Conservation (phyloP, 2,888 invertebrate genomes). For the Agrotis ipsilon region DNA sequence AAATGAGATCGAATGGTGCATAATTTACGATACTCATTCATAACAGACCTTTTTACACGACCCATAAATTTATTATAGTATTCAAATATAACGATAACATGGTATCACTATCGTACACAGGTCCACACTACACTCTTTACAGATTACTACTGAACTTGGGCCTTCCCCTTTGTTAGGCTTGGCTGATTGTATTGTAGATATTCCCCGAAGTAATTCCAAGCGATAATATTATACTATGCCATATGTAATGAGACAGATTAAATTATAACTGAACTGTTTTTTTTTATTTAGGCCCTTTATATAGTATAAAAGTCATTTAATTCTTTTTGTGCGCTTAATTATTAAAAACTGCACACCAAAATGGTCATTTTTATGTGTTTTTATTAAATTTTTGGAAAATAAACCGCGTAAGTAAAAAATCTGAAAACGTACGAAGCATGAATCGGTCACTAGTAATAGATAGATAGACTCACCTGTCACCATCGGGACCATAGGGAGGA, state of each 20-base stretch:
- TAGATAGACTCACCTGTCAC: constrained; percentile 91
- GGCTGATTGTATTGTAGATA: constrained; percentile 9
- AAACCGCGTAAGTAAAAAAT: too few species aligned
- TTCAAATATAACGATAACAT: not conserved
- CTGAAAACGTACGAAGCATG: too few species aligned
- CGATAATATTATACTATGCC: constrained; percentile 1
- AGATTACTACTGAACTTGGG: constrained; percentile 10
- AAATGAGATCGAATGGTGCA: not conserved
- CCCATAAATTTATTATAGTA: not conserved
- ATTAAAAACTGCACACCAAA: too few species aligned
- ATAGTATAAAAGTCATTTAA: too few species aligned
- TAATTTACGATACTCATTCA: not conserved
- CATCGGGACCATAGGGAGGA: constrained; percentile 94
- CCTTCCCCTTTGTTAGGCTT: constrained; percentile 6
- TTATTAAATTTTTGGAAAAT: too few species aligned
- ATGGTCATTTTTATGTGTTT: too few species aligned
- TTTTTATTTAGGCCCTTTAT: too few species aligned
- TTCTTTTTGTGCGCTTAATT: too few species aligned
- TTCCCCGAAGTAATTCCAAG: constrained; percentile 21
- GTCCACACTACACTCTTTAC: not conserved
- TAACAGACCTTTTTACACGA: constrained; percentile 12
- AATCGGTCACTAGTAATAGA: too few species aligned
- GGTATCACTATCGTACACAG: not conserved
- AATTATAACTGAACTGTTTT: not conserved
- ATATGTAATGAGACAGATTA: not conserved